A percentile compares a stretch with the other conserved stretches of the same genome.
Evolutionary conservation across 2,797 vertebrate genomes (phyloP).

Genomic region (Rhynchotus rufescens): DNA sequence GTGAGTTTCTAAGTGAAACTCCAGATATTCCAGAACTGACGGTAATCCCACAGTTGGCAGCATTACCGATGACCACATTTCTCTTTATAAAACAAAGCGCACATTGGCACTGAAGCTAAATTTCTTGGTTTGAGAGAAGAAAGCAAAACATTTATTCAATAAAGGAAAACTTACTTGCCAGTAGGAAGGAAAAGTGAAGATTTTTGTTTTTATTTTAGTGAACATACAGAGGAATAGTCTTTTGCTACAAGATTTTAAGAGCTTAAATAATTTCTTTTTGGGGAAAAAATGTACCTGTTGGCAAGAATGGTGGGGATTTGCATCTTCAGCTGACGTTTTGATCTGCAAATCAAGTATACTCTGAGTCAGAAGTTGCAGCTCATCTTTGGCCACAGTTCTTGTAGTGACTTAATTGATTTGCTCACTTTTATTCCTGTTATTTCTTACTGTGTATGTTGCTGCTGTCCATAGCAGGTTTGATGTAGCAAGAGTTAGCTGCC

Average conservation of each 20-base stretch:
- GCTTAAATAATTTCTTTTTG: neutral
- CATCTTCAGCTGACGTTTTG: neutral
- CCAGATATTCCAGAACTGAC: neutral
- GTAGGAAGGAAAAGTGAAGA: neutral
- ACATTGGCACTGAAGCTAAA: neutral
- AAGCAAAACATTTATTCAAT: slow-evolving; percentile 5
- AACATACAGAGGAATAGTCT: neutral
- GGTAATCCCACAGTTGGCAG: neutral
- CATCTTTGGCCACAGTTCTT: neutral
- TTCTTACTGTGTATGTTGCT: neutral
- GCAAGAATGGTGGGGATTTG: neutral
- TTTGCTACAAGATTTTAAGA: neutral
- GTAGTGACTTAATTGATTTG: neutral
- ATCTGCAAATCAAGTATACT: neutral
- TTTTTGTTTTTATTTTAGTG: neutral
- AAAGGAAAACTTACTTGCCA: neutral
- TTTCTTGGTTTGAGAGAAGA: neutral
- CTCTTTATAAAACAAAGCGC: slow-evolving; percentile 24
- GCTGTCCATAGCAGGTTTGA: neutral
- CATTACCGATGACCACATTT: neutral
- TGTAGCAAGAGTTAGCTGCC: neutral
- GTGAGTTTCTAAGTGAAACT: neutral
- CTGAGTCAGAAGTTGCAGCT: neutral
- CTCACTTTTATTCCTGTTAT: neutral
- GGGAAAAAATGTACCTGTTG: neutral